Base-by-base conservation (phyloP, 1,140 invertebrate genomes). In the Fopius arisanus region DNA sequence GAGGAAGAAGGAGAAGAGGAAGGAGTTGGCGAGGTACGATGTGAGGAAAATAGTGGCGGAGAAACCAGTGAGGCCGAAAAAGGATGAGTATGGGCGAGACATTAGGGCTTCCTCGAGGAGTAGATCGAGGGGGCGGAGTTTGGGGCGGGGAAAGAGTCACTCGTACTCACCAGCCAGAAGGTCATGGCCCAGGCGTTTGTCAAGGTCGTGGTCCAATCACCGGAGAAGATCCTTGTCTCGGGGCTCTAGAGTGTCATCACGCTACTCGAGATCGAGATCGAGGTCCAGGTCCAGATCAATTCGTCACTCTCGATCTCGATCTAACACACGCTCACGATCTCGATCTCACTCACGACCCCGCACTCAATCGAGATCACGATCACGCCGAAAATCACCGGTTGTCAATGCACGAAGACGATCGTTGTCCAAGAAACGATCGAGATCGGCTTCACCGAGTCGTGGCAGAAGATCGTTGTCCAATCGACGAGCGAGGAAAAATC, bases 1-100 rank as follows among this genome's bases (percentile, higher is more conserved):
- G 71, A 90, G 90, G 65, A 91, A 92, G 72, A 92, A 92, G 72
- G 92, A 93, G 73, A 94, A 93, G 78, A 87, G 94, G 5, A 94
- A 95, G 80, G 94, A 96, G 77, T 86, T 96, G 23, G 93, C 94
- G 75, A 89, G 94, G 12, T 96, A 96, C 80, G 93, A 96, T 87
- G 94, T 96, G 0, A 88, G 95, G 19, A 92, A 93, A 73, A 87
- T 96, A 33, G 92, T 96, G 12, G 89, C 91, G 1, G 92, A 93
- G 71, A 93, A 93, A 73, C 90, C 91, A 0, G 86, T 90, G 65
- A 89, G 91, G n/a, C 85, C 90, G 19, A 84, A 83, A 29, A 94
- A 93, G 84, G 94, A 96, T 83, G 91, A 93, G 31, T 96, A 95
- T 86, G 94, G 94, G 0, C 88, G 94, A n/a, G 94, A 95, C 83